Conservation (phyloP, 2,888 invertebrate species). For the Luperina testacea region DNA sequence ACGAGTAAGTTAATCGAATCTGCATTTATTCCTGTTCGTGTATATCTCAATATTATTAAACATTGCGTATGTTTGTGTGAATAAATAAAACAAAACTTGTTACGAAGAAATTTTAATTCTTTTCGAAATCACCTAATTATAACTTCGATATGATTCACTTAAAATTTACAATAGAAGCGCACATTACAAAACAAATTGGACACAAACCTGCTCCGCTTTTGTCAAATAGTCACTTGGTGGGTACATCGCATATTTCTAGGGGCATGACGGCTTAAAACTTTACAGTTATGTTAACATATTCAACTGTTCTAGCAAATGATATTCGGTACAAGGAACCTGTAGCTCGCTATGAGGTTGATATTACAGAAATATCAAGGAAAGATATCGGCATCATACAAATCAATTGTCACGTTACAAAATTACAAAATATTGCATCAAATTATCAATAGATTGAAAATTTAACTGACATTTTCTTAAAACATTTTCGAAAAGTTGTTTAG, state of each 20-base stretch:
- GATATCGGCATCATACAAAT: conserved; percentile 15
- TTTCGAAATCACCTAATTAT: conserved; percentile 85
- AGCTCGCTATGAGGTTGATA: background rate
- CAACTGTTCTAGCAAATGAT: conserved; percentile 21
- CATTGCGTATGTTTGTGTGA: background rate
- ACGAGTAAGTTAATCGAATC: background rate
- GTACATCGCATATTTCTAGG: conserved; percentile 39
- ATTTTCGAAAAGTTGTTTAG: conserved; percentile 31
- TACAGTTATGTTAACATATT: conserved; percentile 31
- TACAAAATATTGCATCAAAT: conserved; percentile 57
- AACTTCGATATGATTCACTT: conserved; percentile 88
- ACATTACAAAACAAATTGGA: conserved; percentile 71
- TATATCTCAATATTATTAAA: background rate
- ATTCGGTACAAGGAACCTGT: background rate
- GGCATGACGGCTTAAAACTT: conserved; percentile 12
- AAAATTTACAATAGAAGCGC: conserved; percentile 81
- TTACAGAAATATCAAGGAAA: conserved; percentile 36
- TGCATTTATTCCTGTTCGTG: background rate
- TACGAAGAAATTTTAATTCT: conserved; percentile 88
- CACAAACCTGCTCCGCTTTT: conserved; percentile 66
- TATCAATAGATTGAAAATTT: conserved; percentile 32
- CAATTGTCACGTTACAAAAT: conserved; percentile 52
- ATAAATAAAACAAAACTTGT: conserved; percentile 65
- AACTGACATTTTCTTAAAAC: conserved; percentile 22
- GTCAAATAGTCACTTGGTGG: conserved; percentile 55